Percentiles rank a stretch among this genome's conserved stretches.
Evolutionary conservation across 1,140 invertebrate species (phyloP).

Genomic region (Ganaspis sp.): DNA sequence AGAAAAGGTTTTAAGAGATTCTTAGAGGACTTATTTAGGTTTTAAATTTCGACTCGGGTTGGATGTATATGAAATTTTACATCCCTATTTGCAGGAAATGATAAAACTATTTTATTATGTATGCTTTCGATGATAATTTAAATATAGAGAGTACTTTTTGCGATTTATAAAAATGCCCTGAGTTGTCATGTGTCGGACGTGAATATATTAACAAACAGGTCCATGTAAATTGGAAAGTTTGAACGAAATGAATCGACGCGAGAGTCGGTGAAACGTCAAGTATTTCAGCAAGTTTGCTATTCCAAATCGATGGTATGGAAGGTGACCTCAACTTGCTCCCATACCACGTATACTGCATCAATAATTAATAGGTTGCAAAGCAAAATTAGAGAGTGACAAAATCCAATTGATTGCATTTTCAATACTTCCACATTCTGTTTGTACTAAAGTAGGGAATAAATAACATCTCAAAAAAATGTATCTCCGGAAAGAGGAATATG

Average conservation of each 20-base stretch:
- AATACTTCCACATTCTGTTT: background rate
- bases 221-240: slow-evolving; percentile 1
- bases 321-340: slow-evolving; percentile 1
- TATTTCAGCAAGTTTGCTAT: slow-evolving; percentile 9
- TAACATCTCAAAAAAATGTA: no score
- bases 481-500: no score
- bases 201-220: slow-evolving; percentile 1
- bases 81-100: no score
- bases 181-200: background rate
- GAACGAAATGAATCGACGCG: background rate
- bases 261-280: slow-evolving; percentile 3
- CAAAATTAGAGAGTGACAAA: background rate
- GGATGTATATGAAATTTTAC: no score
- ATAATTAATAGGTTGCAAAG: background rate
- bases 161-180: background rate
- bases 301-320: slow-evolving; percentile 9
- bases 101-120: no score
- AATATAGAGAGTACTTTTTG: background rate
- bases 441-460: no score
- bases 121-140: background rate
- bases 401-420: background rate
- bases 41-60: no score
- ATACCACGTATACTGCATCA: background rate
- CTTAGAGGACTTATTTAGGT: no score
- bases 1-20: no score